Evolutionary conservation across 2,113 vertebrate species (phyloP).

Genomic region (Podarcis cretensis): DNA sequence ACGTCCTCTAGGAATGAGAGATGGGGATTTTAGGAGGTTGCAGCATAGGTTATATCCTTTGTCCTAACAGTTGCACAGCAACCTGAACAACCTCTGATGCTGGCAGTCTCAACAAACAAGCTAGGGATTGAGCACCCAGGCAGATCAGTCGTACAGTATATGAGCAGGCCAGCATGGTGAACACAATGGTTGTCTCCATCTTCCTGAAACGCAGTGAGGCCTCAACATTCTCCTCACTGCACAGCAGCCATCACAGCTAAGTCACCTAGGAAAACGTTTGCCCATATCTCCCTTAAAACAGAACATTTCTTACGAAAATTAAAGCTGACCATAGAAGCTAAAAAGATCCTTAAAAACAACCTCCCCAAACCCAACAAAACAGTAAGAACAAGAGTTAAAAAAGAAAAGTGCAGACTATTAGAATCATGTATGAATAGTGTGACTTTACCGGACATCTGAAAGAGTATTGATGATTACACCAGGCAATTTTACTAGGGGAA

Average conservation of each 20-base stretch:
- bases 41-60: not conserved
- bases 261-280: not conserved
- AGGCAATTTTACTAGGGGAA: not conserved
- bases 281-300: not conserved
- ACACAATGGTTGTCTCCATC: not conserved
- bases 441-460: not conserved
- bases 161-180: not conserved
- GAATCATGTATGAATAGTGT: not conserved
- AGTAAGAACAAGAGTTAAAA: not conserved
- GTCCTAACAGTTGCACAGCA: not conserved
- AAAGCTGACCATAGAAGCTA: not conserved
- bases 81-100: not conserved
- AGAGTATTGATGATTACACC: not conserved
- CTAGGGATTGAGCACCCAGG: not conserved
- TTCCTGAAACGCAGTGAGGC: not conserved
- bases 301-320: not conserved
- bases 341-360: not conserved
- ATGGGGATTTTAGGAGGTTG: not conserved
- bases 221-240: not conserved
- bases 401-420: not conserved
- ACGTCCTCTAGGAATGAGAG: slow-evolving; percentile 42
- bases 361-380: too few species aligned
- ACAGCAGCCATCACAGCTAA: not conserved
- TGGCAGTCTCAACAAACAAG: not conserved
- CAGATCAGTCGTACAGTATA: not conserved